Conservation (phyloP, 2,888 invertebrate genomes). For the Agapostemon virescens region DNA sequence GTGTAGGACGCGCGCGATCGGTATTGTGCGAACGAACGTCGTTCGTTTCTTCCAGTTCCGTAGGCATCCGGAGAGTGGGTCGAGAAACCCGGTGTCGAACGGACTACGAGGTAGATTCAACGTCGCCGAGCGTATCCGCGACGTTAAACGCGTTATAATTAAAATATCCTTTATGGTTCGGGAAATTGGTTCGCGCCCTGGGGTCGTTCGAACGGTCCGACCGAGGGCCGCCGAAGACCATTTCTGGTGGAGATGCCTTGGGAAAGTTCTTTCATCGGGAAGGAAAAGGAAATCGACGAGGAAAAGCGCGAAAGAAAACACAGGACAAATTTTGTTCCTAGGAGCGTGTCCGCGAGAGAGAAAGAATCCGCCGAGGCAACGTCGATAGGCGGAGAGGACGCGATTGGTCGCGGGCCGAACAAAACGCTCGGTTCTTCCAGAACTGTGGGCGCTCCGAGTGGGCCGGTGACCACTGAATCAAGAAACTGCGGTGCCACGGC, state of each 20-base stretch:
- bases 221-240: no score
- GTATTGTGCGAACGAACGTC: conserved; percentile 43
- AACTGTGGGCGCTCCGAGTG: conserved; percentile 72
- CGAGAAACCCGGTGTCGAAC: conserved; percentile 32
- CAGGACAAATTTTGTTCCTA: neutral
- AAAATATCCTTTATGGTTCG: no score
- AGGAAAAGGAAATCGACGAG: neutral
- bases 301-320: neutral
- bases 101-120: conserved; percentile 53
- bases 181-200: no score
- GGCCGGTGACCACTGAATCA: conserved; percentile 70
- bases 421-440: conserved; percentile 57
- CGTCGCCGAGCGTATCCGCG: conserved; percentile 19
- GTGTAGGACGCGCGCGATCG: conserved; percentile 54
- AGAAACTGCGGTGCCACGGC: conserved; percentile 62
- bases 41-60: conserved; percentile 56
- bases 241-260: no score
- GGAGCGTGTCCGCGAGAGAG: neutral
- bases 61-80: conserved; percentile 64
- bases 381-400: conserved; percentile 28
- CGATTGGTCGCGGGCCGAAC: conserved; percentile 46
- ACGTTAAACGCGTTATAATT: no score
- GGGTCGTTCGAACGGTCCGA: no score
- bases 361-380: neutral
- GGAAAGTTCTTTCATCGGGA: neutral